Evolutionary conservation across 2,888 invertebrate genomes (phyloP), one percentile per base, ranked within the genome.

Genomic region (Merodon equestris): DNA sequence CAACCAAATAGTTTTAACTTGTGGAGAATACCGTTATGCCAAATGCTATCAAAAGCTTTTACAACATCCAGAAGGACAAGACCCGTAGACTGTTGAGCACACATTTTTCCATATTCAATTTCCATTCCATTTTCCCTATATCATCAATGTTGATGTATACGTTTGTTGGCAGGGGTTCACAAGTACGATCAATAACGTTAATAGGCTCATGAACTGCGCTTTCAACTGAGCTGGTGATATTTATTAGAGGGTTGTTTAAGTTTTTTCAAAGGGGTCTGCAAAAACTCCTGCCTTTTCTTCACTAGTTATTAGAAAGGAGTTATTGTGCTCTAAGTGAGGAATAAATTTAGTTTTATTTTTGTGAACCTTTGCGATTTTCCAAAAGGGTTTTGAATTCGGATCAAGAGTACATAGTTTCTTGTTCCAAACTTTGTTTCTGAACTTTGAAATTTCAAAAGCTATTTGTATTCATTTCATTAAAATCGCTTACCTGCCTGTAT

Each of bases 401-500:
- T 5, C 42, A 42, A 42, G 42, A 42, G 42, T 42, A 10, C 12
- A 27, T 7, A 27, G 27, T 27, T 27, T 27, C 27, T 7, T 7
- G 7, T 27, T 27, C 27, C 27, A 27, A 4, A 7, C 27, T 27
- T 2, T 27, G 27, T 27, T 4, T 7, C 2, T 27, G 27, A 4
- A 12, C n/a, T 1, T 42, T 58, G 27, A 9, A 38, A n/a, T n/a
- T n/a, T n/a, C n/a, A n/a, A n/a, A n/a, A n/a, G n/a, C n/a, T 38
- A 9, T 27, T 36, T 7, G 7, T 27, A 1, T 60, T 60, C 47
- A 48, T 60, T 51, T 50, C 50, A 42, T 61, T 40, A 10, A 61
- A 61, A 42, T 61, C 61, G 19, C 50, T 9, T 7, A 61, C 51
- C 27, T 42, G 42, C 12, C 61, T 60, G 14, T 18, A 60, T 10